Conservation (phyloP, 1,140 invertebrate genomes). For the Caenorhabditis tropicalis region DNA sequence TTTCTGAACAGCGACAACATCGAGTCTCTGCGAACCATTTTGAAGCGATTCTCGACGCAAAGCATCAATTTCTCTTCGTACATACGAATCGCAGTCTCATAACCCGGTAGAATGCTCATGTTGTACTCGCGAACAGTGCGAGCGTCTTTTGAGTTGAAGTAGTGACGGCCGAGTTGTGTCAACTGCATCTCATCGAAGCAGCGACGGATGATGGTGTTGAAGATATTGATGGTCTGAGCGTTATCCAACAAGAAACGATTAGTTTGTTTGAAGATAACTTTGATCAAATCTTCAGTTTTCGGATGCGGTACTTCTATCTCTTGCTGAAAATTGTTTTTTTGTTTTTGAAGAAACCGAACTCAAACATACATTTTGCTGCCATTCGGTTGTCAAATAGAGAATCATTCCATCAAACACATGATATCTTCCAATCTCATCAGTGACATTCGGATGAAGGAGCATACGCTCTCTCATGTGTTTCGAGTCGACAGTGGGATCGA, state of each 20-base stretch:
- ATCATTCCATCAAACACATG: constrained; percentile 52
- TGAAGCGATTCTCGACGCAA: constrained; percentile 54
- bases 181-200: constrained; percentile 42
- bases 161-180: constrained; percentile 48
- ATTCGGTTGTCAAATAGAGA: constrained; percentile 40
- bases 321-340: neutral
- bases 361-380: neutral
- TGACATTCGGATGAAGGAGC: neutral
- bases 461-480: neutral
- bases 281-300: neutral
- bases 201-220: constrained; percentile 49
- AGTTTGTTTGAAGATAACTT: constrained; percentile 29
- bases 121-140: neutral
- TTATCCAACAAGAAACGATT: constrained; percentile 49
- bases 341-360: neutral
- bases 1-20: constrained; percentile 2
- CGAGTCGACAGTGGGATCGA: constrained; percentile 49
- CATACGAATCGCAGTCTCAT: constrained; percentile 50
- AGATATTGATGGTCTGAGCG: constrained; percentile 56
- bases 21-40: constrained; percentile 44
- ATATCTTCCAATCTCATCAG: neutral
- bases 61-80: constrained; percentile 51
- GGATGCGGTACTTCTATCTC: constrained; percentile 36
- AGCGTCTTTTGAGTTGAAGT: constrained; percentile 41
- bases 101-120: constrained; percentile 40